These are phyloP conservation scores for Agonum fuliginosum DNA, from an alignment of 2,888 invertebrate genomes.

Conservation along the genomic window DNA sequence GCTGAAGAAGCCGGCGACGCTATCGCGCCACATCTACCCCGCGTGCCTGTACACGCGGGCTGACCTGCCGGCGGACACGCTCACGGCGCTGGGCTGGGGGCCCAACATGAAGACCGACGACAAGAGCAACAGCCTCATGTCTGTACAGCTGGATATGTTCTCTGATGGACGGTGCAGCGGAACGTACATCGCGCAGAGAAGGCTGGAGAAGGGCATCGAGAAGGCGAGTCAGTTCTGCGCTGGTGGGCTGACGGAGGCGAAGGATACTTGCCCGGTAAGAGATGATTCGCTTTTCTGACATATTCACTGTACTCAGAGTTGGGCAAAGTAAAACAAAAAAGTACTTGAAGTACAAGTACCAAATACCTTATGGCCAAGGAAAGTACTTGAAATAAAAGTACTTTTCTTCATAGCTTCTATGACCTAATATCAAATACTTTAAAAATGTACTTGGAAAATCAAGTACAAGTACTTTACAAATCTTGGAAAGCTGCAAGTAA, in stretches of 20 bases:
- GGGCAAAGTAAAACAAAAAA: no score
- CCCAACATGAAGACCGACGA: background rate
- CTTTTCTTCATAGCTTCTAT: no score
- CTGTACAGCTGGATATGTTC: background rate
- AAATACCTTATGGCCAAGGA: no score
- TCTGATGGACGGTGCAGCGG: background rate
- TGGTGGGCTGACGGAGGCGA: slow-evolving; percentile 26
- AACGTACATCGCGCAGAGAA: background rate
- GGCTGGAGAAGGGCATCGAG: slow-evolving; percentile 47
- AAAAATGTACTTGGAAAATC: no score
- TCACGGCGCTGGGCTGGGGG: background rate
- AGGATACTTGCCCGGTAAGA: slow-evolving; percentile 56
- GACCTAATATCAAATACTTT: no score
- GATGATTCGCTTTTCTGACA: background rate
- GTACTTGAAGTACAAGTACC: no score
- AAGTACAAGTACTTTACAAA: no score
- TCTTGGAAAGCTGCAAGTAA: no score
- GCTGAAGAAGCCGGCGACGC: slow-evolving; percentile 66
- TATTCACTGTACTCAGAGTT: background rate
- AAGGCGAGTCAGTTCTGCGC: slow-evolving; percentile 58
- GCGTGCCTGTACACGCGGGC: slow-evolving; percentile 67
- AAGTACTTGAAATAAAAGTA: no score
- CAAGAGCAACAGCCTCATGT: background rate
- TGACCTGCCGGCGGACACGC: background rate
- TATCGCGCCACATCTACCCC: slow-evolving; percentile 69